Conservation (phyloP, 2,888 invertebrate genomes). For the Congeria kusceri region DNA sequence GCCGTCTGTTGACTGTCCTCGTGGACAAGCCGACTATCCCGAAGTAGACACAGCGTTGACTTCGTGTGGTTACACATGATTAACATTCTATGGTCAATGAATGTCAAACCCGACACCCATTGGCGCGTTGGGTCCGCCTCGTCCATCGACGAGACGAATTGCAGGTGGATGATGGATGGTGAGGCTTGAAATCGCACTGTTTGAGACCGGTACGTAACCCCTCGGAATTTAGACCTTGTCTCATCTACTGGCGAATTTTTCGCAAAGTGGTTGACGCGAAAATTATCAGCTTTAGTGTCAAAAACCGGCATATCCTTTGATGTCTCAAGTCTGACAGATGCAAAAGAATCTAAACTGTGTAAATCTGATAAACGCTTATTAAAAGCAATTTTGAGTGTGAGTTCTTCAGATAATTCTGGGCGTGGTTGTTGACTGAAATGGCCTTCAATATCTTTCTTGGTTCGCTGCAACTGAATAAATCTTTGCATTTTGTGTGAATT, state of each 20-base stretch:
- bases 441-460: neutral
- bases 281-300: too few relatives aligned
- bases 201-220: too few relatives aligned
- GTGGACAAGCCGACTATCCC: conserved; percentile 22
- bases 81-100: conserved; percentile 20
- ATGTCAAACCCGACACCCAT: conserved; percentile 22
- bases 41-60: conserved; percentile 30
- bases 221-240: neutral
- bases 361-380: too few relatives aligned
- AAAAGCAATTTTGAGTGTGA: too few relatives aligned
- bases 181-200: too few relatives aligned
- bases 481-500: neutral
- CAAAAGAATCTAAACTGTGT: too few relatives aligned
- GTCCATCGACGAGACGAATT: neutral
- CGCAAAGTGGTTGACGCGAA: too few relatives aligned
- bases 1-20: conserved; percentile 18
- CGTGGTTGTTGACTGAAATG: too few relatives aligned
- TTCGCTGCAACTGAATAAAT: conserved; percentile 14
- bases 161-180: neutral
- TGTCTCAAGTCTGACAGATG: too few relatives aligned
- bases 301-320: too few relatives aligned
- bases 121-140: neutral
- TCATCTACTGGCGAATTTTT: too few relatives aligned
- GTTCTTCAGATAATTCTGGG: too few relatives aligned
- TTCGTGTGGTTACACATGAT: conserved; percentile 38